Evolutionary conservation across 2,797 vertebrate genomes (phyloP).

Genomic region (Cirrhinus mrigala): DNA sequence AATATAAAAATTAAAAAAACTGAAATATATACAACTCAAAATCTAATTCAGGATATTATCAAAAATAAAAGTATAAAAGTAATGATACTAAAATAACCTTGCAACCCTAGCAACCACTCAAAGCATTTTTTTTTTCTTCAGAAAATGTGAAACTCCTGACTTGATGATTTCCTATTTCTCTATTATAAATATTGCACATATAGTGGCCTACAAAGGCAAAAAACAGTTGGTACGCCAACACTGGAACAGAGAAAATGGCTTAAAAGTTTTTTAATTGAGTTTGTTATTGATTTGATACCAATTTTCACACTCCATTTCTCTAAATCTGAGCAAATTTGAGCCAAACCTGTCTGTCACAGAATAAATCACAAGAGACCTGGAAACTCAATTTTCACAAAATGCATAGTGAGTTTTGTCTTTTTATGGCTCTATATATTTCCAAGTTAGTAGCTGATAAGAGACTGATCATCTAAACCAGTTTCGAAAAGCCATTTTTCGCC

Average conservation of each 20-base stretch:
- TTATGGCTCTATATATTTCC: neutral
- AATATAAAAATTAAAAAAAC: neutral
- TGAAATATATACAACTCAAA: neutral
- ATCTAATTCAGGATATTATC: neutral
- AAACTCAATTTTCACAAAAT: neutral
- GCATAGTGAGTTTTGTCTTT: neutral
- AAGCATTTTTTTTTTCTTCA: neutral
- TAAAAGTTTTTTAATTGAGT: neutral
- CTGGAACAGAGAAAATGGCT: neutral
- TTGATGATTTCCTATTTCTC: neutral
- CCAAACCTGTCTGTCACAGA: neutral
- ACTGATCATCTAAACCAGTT: neutral
- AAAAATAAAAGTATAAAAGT: too few relatives aligned
- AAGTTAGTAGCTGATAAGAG: neutral
- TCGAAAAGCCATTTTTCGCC: neutral
- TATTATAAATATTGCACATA: neutral
- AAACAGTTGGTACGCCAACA: neutral
- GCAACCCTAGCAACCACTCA: too few relatives aligned
- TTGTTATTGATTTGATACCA: neutral
- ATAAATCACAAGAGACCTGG: constrained; percentile 1
- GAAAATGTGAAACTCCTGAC: neutral
- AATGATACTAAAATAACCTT: neutral
- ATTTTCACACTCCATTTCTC: neutral
- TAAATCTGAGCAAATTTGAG: neutral
- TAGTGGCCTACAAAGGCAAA: neutral